Percentiles rank a stretch among this genome's conserved stretches.
These are phyloP conservation scores for Pseudopipra pipra DNA, from an alignment of 2,113 vertebrate species.

Conservation along the genomic window DNA sequence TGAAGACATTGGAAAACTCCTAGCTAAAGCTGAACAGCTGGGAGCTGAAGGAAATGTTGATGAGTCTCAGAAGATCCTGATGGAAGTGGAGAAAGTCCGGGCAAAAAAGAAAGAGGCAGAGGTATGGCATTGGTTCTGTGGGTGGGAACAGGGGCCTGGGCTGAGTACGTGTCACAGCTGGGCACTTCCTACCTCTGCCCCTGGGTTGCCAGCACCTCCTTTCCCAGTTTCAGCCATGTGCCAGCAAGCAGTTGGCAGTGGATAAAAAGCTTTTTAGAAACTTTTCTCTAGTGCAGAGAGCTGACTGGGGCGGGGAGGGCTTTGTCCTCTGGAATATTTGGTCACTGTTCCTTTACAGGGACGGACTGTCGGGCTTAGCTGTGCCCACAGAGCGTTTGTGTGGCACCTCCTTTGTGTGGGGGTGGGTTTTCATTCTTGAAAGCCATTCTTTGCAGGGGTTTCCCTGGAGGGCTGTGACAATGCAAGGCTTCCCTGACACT, in stretches of 20 bases:
- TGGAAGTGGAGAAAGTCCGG: slow-evolving; percentile 97
- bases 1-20: slow-evolving; percentile 96
- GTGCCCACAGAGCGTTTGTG: neutral
- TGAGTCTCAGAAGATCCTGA: slow-evolving; percentile 95
- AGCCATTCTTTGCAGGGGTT: neutral
- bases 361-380: neutral
- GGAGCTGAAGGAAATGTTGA: slow-evolving; percentile 98
- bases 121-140: slow-evolving; percentile 69
- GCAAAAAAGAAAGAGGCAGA: slow-evolving; percentile 96
- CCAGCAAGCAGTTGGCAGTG: neutral
- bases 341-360: neutral
- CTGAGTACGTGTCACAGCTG: neutral
- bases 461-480: neutral
- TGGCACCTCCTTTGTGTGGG: neutral
- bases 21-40: slow-evolving; percentile 96
- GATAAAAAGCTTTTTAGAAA: neutral
- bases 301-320: rapidly evolving
- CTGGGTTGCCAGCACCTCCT: neutral
- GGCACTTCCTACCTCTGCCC: neutral
- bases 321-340: neutral
- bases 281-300: neutral
- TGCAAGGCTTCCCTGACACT: neutral
- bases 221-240: neutral
- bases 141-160: neutral
- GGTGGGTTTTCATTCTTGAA: neutral